Base-by-base conservation (phyloP, 2,888 invertebrate genomes). In the Pterostichus madidus region DNA sequence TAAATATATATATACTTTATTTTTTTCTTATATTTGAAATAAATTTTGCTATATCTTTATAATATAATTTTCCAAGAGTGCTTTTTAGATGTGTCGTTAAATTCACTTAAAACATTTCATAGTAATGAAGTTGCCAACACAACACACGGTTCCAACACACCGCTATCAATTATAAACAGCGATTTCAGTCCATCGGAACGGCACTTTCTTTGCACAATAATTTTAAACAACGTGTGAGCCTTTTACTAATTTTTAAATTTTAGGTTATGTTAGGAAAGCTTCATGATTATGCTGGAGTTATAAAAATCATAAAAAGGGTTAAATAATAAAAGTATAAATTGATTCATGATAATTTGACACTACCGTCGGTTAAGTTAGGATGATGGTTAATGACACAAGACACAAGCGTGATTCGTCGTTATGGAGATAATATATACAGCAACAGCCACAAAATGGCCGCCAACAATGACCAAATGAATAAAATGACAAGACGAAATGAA, bases 241-340 rank as follows among this genome's bases (percentile, higher is more conserved):
- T 46, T 24, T 39, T 59, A 56, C 44, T 77, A 77, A 53, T 39
- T 73, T 61, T 52, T 49, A 77, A 61, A 44, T 71, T 80, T 71
- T 56, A 80, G 80, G 44, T 80, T 44, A 71, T 82, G 82, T 82
- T 82, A 82, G 82, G 82, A 82, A 82, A 82, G 82, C 82, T 76
- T 82, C 76, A 82, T 82, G 75, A 82, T 61, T 61, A 76, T 46
- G 75, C 46, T 61, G 53, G 53, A 15, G 46, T 75, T 39, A 46
- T 82, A 82, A 81, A 35, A 81, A 76, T 31, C 49, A 71, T 44
- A 44, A 71, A 71, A 71, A 24, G 24, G 35, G 68, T 52, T 68
- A 68, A 80, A 68, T 52, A 79, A 64, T 46, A 80, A 68, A 80
- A 68, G 24, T 32, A 76, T 31, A 15, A 49, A 15, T 10, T 76